A percentile compares a stretch with the other conserved stretches of the same genome.
These are phyloP conservation scores for Notothenia coriiceps DNA, from an alignment of 2,113 vertebrate species.

Conservation along the genomic window DNA sequence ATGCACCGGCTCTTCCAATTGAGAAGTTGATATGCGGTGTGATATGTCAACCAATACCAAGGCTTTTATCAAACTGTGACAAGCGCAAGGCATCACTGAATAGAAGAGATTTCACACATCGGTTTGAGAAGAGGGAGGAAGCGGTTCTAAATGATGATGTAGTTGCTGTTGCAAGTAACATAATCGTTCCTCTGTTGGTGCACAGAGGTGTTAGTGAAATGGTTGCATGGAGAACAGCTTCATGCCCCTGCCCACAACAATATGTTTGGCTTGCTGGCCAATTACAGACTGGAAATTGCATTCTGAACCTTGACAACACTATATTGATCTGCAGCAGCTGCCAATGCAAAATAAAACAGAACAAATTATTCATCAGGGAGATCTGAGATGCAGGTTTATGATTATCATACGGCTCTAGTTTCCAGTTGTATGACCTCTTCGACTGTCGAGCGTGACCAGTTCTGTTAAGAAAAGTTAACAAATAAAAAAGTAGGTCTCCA, in stretches of 20 bases:
- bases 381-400: constrained; percentile 23
- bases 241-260: constrained; percentile 58
- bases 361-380: constrained; percentile 19
- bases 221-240: constrained; percentile 47
- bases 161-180: constrained; percentile 43
- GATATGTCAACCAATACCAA: constrained; percentile 72
- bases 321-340: constrained; percentile 58
- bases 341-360: constrained; percentile 21
- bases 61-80: constrained; percentile 69
- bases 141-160: constrained; percentile 33
- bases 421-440: not conserved
- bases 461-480: not conserved
- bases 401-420: constrained; percentile 12
- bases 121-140: constrained; percentile 14
- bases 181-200: constrained; percentile 47
- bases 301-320: constrained; percentile 59
- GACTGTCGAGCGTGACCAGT: not conserved
- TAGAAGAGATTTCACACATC: constrained; percentile 56
- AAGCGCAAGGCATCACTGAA: constrained; percentile 37
- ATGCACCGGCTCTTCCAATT: constrained; percentile 73
- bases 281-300: constrained; percentile 72
- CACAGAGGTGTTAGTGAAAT: constrained; percentile 54
- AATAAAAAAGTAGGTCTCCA: not conserved
- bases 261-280: constrained; percentile 55
- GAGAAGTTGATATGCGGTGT: constrained; percentile 72